phyloP scores from a whole-genome alignment of 1,140 invertebrate species.

The Mesaphorura yosii region DNA sequence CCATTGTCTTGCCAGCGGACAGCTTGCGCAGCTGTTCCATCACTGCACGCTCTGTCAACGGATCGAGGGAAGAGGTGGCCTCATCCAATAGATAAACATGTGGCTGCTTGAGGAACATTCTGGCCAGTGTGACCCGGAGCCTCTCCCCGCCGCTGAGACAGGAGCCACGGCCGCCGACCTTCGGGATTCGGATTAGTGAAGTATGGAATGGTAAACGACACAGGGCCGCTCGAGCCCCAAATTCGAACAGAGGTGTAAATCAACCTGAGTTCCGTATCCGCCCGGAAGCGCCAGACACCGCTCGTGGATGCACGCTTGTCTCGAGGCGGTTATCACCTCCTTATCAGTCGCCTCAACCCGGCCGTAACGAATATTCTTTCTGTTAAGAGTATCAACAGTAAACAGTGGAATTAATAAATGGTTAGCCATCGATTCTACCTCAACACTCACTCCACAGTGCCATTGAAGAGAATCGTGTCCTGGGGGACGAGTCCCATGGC shows the following conservation, averaged over 20 bases:
- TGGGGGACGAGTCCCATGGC: conserved; percentile 89
- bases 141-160: conserved; percentile 52
- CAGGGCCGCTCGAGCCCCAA: not conserved
- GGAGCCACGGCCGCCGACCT: conserved; percentile 28
- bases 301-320: conserved; percentile 85
- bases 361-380: conserved; percentile 93
- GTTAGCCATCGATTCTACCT: not conserved
- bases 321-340: conserved; percentile 80
- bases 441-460: conserved; percentile 58
- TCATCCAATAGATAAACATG: conserved; percentile 79
- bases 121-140: conserved; percentile 81
- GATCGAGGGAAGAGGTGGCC: conserved; percentile 74
- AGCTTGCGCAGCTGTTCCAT: conserved; percentile 45
- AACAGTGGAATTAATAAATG: conserved; percentile 1
- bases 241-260: too few relatives aligned
- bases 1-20: conserved; percentile 42
- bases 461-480: conserved; percentile 94
- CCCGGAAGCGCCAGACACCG: conserved; percentile 81
- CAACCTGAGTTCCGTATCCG: conserved; percentile 67
- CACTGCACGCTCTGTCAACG: conserved; percentile 71
- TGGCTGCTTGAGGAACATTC: conserved; percentile 77
- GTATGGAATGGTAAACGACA: not conserved
- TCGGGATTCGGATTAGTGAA: conserved; percentile 13
- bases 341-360: conserved; percentile 59
- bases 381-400: conserved; percentile 33